These are phyloP conservation scores for Neomorphus geoffroyi DNA, from an alignment of 2,797 vertebrate genomes.

Conservation along the genomic window DNA sequence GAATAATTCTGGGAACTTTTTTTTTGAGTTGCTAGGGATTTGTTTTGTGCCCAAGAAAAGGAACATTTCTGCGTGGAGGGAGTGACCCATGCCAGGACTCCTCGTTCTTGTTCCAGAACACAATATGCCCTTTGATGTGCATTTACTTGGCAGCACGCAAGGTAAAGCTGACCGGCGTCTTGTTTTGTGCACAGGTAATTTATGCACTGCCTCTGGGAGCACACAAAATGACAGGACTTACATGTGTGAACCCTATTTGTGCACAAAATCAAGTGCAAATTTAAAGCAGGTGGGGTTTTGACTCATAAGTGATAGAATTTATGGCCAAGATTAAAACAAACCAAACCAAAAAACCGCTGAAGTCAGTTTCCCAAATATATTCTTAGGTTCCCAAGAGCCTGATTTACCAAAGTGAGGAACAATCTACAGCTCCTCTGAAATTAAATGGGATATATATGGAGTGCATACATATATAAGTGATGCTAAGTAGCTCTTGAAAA, in stretches of 20 bases:
- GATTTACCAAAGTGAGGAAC: neutral
- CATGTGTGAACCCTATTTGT: constrained; percentile 61
- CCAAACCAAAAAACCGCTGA: neutral
- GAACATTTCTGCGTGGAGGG: neutral
- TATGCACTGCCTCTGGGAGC: constrained; percentile 57
- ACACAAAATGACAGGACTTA: constrained; percentile 44
- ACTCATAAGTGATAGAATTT: constrained; percentile 43
- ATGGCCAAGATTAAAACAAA: constrained; percentile 10
- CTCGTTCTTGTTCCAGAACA: constrained; percentile 18
- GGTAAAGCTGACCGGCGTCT: constrained; percentile 16
- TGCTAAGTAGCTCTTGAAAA: neutral
- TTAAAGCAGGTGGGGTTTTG: constrained; percentile 59
- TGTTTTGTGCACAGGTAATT: constrained; percentile 46
- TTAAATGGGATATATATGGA: neutral
- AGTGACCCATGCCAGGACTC: neutral
- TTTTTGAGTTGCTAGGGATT: neutral
- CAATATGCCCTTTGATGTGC: constrained; percentile 53
- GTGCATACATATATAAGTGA: neutral
- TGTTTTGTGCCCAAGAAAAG: constrained; percentile 2
- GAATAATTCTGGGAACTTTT: neutral
- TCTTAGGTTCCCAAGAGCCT: neutral
- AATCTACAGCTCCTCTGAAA: neutral
- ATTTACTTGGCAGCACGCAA: neutral
- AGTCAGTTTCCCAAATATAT: neutral
- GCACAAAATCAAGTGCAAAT: constrained; percentile 64